Conservation (phyloP, 1,140 invertebrate species). For the Teleogryllus occipitalis region DNA sequence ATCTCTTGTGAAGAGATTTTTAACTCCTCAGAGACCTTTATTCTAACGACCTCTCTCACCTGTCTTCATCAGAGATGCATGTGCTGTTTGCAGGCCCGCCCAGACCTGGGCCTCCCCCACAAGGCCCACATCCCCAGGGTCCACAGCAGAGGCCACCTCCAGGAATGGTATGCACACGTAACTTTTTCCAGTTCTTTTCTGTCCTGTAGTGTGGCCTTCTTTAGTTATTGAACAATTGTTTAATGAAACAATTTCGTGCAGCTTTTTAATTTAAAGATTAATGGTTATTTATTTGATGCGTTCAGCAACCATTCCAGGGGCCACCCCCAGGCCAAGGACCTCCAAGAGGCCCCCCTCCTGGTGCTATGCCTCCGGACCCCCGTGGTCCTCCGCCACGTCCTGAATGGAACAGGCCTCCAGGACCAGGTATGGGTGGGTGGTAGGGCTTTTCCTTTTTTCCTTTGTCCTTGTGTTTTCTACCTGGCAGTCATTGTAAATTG, state of each 20-base stretch:
- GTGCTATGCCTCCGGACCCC: conserved; percentile 40
- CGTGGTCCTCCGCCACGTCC: conserved; percentile 52
- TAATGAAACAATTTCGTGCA: too few species aligned
- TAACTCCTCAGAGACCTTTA: too few species aligned
- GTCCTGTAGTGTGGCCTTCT: background rate
- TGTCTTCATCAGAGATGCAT: background rate
- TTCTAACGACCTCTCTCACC: background rate
- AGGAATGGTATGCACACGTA: conserved; percentile 48
- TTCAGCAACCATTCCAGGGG: conserved; percentile 45
- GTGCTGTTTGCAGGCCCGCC: conserved; percentile 26
- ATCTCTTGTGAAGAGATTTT: too few species aligned
- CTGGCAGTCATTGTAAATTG: background rate
- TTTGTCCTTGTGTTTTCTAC: background rate
- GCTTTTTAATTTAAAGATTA: background rate
- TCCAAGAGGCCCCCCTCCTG: conserved; percentile 53
- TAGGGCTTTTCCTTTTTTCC: background rate
- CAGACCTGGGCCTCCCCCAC: conserved; percentile 39
- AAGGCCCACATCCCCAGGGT: conserved; percentile 47
- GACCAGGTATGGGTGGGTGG: conserved; percentile 15
- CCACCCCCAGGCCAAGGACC: conserved; percentile 49
- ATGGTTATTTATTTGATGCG: background rate
- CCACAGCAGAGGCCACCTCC: conserved; percentile 52
- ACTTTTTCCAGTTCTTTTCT: background rate
- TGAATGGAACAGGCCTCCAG: conserved; percentile 68
- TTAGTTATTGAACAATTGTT: background rate